Percentiles rank a stretch among this genome's conserved stretches.
Conservation (phyloP, 2,113 vertebrate genomes). For the Clinocottus analis region DNA sequence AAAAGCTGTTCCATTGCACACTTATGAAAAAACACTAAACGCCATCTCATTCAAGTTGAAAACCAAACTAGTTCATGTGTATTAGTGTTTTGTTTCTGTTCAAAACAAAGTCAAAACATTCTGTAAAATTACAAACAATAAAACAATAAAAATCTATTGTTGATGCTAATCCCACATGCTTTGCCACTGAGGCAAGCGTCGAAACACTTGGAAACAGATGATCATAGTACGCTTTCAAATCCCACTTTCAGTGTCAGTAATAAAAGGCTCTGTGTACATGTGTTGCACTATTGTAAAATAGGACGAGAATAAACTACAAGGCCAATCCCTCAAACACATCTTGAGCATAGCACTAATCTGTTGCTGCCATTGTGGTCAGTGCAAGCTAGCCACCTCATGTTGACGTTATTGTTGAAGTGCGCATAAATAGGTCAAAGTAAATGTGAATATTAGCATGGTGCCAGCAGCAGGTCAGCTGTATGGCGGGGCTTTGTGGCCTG, state of each 20-base stretch:
- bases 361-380: neutral
- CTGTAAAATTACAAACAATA: neutral
- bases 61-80: neutral
- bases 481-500: neutral
- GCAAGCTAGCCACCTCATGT: neutral
- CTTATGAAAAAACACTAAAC: too few species aligned
- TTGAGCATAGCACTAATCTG: neutral
- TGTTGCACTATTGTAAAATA: neutral
- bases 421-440: neutral
- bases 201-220: neutral
- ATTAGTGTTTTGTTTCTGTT: too few species aligned
- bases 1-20: neutral
- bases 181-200: neutral
- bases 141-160: too few species aligned
- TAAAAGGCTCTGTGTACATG: neutral
- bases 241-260: neutral
- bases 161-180: neutral
- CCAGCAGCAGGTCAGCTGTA: constrained; percentile 3
- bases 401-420: neutral
- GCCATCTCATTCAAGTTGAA: neutral
- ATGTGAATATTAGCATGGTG: neutral
- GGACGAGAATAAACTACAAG: neutral
- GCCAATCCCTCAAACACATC: neutral
- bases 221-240: neutral
- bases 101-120: neutral